Percentiles rank a stretch among this genome's conserved stretches.
Evolutionary conservation across 2,888 invertebrate species (phyloP).

Genomic region (Bellardia pandia): DNA sequence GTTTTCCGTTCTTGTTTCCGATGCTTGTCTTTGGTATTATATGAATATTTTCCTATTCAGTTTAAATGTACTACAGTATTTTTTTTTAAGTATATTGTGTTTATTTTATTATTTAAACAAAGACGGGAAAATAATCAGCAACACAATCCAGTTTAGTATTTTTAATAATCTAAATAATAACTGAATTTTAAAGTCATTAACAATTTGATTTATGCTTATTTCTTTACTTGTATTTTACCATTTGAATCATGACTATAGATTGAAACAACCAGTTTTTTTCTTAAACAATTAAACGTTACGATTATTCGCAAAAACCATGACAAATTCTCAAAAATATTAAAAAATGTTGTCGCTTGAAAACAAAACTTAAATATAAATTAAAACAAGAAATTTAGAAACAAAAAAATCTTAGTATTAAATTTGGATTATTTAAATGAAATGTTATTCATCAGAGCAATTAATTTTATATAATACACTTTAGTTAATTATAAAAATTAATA

Average conservation of each 20-base stretch:
- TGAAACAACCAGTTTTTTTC: slow-evolving; percentile 7
- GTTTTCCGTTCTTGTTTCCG: slow-evolving; percentile 61
- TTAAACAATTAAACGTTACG: not conserved
- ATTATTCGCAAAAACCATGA: slow-evolving; percentile 1
- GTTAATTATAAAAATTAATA: too few relatives aligned
- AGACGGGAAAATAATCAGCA: not conserved
- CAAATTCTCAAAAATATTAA: slow-evolving; percentile 7
- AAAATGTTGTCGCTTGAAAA: not conserved
- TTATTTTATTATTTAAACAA: not conserved
- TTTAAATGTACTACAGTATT: not conserved
- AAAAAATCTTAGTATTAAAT: too few relatives aligned
- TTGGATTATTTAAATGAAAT: too few relatives aligned
- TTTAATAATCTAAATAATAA: not conserved
- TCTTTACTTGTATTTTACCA: not conserved
- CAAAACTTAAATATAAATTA: not conserved
- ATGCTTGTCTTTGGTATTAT: slow-evolving; percentile 1
- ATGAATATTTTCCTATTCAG: slow-evolving; percentile 10
- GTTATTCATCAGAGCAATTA: too few relatives aligned
- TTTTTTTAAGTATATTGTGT: not conserved
- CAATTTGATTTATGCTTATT: not conserved
- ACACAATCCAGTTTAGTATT: not conserved
- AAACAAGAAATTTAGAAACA: too few relatives aligned
- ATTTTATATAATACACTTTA: too few relatives aligned
- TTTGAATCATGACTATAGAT: not conserved
- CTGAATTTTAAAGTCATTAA: not conserved